Evolutionary conservation across 92 coral and sea anemone genomes (phyloP).

Genomic region (Siderastrea siderea): DNA sequence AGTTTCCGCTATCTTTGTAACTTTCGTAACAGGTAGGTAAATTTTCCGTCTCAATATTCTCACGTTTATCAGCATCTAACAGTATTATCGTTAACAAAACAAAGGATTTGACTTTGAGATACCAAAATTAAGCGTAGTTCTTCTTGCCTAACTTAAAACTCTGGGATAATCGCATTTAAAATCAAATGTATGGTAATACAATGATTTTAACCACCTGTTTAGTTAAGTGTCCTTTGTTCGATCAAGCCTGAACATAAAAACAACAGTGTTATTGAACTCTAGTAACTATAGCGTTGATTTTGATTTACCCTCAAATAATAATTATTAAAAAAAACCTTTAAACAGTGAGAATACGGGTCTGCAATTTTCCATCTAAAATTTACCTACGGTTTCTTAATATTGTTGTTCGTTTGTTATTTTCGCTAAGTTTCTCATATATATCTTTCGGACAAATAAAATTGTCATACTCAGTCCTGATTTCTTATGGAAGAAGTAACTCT

Average conservation of each 20-base stretch:
- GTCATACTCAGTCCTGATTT: no score
- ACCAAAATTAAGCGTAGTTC: not conserved
- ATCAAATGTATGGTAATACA: not conserved
- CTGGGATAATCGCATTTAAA: not conserved
- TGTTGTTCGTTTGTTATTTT: no score
- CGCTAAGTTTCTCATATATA: no score
- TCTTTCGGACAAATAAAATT: no score
- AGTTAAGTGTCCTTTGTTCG: conserved; percentile 5
- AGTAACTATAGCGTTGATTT: not conserved
- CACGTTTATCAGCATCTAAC: not conserved
- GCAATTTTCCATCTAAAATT: no score
- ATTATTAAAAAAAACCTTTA: no score
- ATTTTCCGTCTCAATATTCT: not conserved
- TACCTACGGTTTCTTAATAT: no score
- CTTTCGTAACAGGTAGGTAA: conserved; percentile 23
- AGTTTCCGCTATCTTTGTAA: conserved; percentile 10
- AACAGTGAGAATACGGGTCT: no score
- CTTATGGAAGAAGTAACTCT: no score
- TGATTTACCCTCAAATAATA: not conserved
- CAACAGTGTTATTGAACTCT: not conserved
- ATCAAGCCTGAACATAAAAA: conserved; percentile 15
- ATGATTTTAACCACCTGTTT: conserved; percentile 31
- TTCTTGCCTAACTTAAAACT: not conserved
- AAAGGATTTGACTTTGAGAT: not conserved
- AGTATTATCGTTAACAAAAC: not conserved